phyloP scores from a whole-genome alignment of 2,888 invertebrate species.

The Agrypnus murinus region DNA sequence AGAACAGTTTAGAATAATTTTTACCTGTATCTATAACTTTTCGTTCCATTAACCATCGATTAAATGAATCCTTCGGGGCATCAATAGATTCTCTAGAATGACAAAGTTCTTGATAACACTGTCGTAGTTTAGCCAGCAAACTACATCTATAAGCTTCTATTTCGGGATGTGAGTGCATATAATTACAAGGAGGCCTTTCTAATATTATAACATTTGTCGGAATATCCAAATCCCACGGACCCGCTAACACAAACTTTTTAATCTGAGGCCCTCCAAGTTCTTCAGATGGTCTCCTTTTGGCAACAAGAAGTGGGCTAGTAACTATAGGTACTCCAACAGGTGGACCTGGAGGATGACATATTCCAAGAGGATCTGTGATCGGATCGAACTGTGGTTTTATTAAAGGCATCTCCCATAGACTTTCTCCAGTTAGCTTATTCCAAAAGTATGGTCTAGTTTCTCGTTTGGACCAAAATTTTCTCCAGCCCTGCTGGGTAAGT shows the following conservation, averaged over 20 bases:
- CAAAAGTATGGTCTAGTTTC: constrained; percentile 97
- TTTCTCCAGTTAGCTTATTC: constrained; percentile 96
- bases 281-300: constrained; percentile 87
- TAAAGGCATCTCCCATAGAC: constrained; percentile 96
- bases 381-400: constrained; percentile 88
- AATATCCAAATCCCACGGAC: constrained; percentile 96
- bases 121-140: constrained; percentile 87
- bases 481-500: constrained; percentile 92
- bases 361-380: constrained; percentile 92
- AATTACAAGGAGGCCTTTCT: constrained; percentile 88
- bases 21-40: constrained; percentile 87
- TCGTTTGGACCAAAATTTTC: constrained; percentile 96
- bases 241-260: constrained; percentile 90
- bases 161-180: constrained; percentile 96
- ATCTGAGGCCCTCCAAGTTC: constrained; percentile 80
- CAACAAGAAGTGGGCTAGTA: constrained; percentile 73
- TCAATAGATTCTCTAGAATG: constrained; percentile 94
- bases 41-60: constrained; percentile 96
- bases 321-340: constrained; percentile 68
- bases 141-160: constrained; percentile 91
- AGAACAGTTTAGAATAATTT: neutral
- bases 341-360: constrained; percentile 72
- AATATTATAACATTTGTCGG: constrained; percentile 93
- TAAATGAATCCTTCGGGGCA: constrained; percentile 97
- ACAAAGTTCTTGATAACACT: constrained; percentile 95